Percentiles rank a stretch among this genome's conserved stretches.
Evolutionary conservation across 2,113 vertebrate genomes (phyloP).

Genomic region (Xyrauchen texanus): DNA sequence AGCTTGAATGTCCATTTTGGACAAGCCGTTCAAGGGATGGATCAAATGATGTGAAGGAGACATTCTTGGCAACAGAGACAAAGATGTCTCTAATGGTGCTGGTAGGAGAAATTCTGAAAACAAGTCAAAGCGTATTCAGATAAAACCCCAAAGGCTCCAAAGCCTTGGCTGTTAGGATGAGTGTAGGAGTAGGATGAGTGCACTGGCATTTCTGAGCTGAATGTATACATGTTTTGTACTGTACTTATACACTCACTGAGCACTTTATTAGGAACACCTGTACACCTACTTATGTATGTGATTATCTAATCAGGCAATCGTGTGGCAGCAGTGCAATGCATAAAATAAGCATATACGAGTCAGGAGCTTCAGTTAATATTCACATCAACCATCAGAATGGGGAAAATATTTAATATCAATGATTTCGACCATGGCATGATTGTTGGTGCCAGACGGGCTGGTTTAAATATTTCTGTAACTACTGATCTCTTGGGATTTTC

Average conservation of each 20-base stretch:
- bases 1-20: slow-evolving; percentile 43
- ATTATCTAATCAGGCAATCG: too few relatives aligned
- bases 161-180: slow-evolving; percentile 18
- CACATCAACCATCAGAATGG: not conserved
- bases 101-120: slow-evolving; percentile 29
- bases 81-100: slow-evolving; percentile 36
- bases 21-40: slow-evolving; percentile 4
- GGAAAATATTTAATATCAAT: too few relatives aligned
- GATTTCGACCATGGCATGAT: too few relatives aligned
- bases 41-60: slow-evolving; percentile 52
- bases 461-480: too few relatives aligned
- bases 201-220: slow-evolving; percentile 20
- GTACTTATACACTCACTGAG: not conserved
- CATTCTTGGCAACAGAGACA: slow-evolving; percentile 45
- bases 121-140: slow-evolving; percentile 51
- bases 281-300: too few relatives aligned
- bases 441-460: too few relatives aligned
- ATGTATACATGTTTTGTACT: not conserved
- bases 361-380: too few relatives aligned
- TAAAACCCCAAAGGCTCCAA: slow-evolving; percentile 22
- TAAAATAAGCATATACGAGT: too few relatives aligned
- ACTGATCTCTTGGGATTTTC: too few relatives aligned
- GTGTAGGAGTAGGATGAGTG: slow-evolving; percentile 7
- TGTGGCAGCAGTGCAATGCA: too few relatives aligned
- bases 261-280: too few relatives aligned